Base-by-base conservation (phyloP, 2,888 invertebrate species). In the Neoascia interrupta region DNA sequence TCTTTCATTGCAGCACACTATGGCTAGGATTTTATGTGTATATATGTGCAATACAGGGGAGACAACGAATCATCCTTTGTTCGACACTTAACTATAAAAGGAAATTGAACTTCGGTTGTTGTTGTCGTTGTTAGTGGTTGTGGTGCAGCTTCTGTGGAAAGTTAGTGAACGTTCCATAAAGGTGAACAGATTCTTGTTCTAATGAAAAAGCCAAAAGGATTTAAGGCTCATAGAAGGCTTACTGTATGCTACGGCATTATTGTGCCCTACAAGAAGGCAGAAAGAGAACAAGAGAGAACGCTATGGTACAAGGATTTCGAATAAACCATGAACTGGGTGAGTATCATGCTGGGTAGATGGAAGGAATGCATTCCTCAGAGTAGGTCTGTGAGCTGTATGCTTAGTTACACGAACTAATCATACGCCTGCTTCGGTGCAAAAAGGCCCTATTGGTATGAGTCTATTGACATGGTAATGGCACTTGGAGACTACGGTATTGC, bases 151-250 rank as follows among this genome's bases (percentile, higher is more conserved):
- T n/a, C n/a, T n/a, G n/a, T n/a, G n/a, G n/a, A n/a, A n/a, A n/a
- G n/a, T n/a, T 45, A 47, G 58, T 54, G 63, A 56, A 49, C 34
- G 39, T 39, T 60, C 61, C 41, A 54, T 68, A 74, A 74, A 74
- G 47, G 60, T 74, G 74, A 74, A 74, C 66, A 74, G 74, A 74
- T 74, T 74, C 68, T 74, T 74, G 41, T 31, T 68, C 60, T 74
- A 74, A 74, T 74, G 74, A 74, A 74, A 74, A 74, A 74, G 74
- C 74, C 74, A 74, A 74, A 68, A 68, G 68, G 74, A 68, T 61
- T 74, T 68, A 39, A 58, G 47, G 66, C 58, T 66, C 34, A 47
- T 60, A 43, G 74, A 74, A 39, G 68, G 60, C 68, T 74, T 74
- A 60, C 31, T 16, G 47, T 31, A 23, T n/a, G 31, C 31, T n/a